Base-by-base conservation (phyloP, 2,113 vertebrate genomes). In the Syngnathus floridae region DNA sequence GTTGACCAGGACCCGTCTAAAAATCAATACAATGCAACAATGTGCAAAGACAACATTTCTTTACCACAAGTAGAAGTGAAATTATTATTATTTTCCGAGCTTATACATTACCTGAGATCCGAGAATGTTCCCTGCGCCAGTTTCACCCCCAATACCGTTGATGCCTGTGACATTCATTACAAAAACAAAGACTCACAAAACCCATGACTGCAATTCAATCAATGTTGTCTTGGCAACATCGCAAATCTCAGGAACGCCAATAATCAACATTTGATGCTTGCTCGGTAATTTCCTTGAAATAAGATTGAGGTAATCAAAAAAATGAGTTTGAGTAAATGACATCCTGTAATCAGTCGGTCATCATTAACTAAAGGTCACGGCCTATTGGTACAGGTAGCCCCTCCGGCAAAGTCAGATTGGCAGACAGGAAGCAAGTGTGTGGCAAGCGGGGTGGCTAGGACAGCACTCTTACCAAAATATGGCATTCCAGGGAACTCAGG, bases 381-480 rank as follows among this genome's bases (percentile, higher is more conserved):
- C 81, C 69, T 87, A 81, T 89, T 82, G 87, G 82, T 89, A 84
- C 87, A 92, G 89, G 87, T 87, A 84, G 79, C 86, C 90, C 90
- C 90, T 90, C 87, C 78, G 91, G 90, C 78, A 88, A 31, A 87
- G 31, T 86, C 83, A 90, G 88, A 82, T 70, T 88, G 86, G 82
- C 85, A 88, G 72, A 88, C 82, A 85, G 88, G 90, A 93, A 89
- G 91, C 90, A 82, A 92, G 92, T 87, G 88, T 91, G 19, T 77
- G 78, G 67, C 74, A 80, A 65, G 71, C 74, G 71, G 69, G 71
- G 70, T 78, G 76, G 75, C 71, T 89, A 82, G 86, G 80, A 76
- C 55, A 87, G 92, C 82, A 70, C 87, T 92, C 96, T 98, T 98
- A 98, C 95, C 95, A 84, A 89, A 92, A 84, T 90, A 90, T 69